These are phyloP conservation scores for Xylota sylvarum DNA, from an alignment of 2,888 invertebrate species.

Conservation along the genomic window DNA sequence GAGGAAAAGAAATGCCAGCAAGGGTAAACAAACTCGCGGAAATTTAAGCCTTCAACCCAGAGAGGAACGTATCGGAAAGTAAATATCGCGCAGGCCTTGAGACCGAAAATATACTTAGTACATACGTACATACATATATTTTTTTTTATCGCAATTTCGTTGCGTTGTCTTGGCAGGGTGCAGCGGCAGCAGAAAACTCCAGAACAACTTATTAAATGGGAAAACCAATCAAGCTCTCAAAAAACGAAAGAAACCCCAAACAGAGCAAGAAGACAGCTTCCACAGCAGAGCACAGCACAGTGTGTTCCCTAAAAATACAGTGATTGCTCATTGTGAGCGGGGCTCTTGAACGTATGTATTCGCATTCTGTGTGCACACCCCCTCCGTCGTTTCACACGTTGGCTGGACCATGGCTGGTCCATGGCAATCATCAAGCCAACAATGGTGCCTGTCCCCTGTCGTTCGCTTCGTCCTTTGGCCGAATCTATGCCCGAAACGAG, in stretches of 20 bases:
- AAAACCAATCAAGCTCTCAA: constrained; percentile 56
- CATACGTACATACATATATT: background rate
- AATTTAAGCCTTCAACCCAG: constrained; percentile 66
- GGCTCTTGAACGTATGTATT: constrained; percentile 21
- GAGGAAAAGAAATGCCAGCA: constrained; percentile 23
- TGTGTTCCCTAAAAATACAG: constrained; percentile 65
- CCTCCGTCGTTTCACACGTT: constrained; percentile 5
- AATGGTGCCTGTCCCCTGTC: constrained; percentile 28
- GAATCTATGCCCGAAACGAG: constrained; percentile 6
- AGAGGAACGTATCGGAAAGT: constrained; percentile 60
- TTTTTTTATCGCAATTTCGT: constrained; percentile 51
- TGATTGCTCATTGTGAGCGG: constrained; percentile 63
- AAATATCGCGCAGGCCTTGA: constrained; percentile 65
- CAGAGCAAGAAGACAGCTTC: constrained; percentile 24
- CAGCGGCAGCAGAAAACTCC: constrained; percentile 15
- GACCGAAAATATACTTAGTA: constrained; percentile 53
- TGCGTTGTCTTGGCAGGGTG: constrained; percentile 7
- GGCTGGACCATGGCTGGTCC: constrained; percentile 54
- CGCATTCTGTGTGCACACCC: background rate
- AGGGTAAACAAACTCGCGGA: constrained; percentile 58
- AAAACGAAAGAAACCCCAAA: constrained; percentile 36
- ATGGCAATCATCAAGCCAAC: constrained; percentile 53
- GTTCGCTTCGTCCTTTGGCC: constrained; percentile 13
- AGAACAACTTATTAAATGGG: constrained; percentile 57
- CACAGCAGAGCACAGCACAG: background rate